Evolutionary conservation across 1,140 invertebrate genomes (phyloP), one percentile per base, ranked within the genome.

Genomic region (Aradophagus sp.): DNA sequence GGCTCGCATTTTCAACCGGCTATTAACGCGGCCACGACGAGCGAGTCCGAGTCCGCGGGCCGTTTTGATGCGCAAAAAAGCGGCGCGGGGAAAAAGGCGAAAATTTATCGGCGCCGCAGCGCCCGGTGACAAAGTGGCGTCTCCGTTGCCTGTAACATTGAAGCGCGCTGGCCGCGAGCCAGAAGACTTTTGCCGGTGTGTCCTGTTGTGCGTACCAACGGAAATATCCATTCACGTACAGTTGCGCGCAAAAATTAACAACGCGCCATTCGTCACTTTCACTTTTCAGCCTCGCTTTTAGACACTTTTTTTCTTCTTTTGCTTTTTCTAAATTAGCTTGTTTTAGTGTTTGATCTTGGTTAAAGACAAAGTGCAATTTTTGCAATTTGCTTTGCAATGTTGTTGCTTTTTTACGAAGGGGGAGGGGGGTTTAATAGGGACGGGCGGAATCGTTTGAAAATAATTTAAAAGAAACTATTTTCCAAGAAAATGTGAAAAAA

Each of bases 161-260:
- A 74, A 74, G 62, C 58, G 29, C n/a, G 59, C 27, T 75, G 73
- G 73, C 58, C 17, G 50, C 62, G 27, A 15, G 75, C 75, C 75
- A 75, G 59, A 55, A 68, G 44, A 20, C 27, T 26, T 73, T 47
- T 44, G 52, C 4, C 27, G 2, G 53, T 47, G 65, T 32, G 39
- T 69, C 55, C 41, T 58, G 58, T 62, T 56, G 66, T 63, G 56
- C 32, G 32, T 69, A 66, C 53, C 36, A 55, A 65, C 53, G 74
- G 20, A 65, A 74, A 72, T 74, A 69, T 67, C 61, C 74, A 76
- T 76, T 76, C 68, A 76, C 34, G 42, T 41, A 55, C 55, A 71
- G 63, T 59, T 59, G 39, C 63, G 36, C 26, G 27, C 63, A 68
- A 68, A 68, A 59, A 45, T 59, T 59, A 45, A 53, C 53, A 59